Base-by-base conservation (phyloP, 2,888 invertebrate genomes). In the Himalopsyche anomala region DNA sequence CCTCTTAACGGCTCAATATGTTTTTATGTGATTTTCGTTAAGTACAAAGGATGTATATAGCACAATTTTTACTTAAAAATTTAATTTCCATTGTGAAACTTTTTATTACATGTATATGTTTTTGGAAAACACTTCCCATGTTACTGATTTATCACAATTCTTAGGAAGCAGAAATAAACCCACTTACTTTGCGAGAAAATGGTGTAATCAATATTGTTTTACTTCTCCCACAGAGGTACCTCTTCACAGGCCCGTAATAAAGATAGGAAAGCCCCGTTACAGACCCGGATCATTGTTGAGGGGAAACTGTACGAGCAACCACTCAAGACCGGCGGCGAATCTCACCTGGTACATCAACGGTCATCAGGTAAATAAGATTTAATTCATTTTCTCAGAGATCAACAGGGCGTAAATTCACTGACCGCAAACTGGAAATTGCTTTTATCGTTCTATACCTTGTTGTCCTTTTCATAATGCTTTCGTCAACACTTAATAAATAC, bases 261-360 rank as follows among this genome's bases (percentile, higher is more conserved):
- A 89, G 15, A 92, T 92, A 3, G 88, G 92, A 74, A 92, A 91
- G 88, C 90, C 90, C 0, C 89, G 91, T 54, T 93, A 93, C 88
- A 90, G 91, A 17, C 87, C 90, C 9, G 92, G 91, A 4, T 92
- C 92, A 36, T 89, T 89, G 15, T 89, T 93, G 4, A 90, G 90
- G 85, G 92, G 92, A 2, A 91, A 91, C 88, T 93, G 93, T 88
- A 91, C 91, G 15, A 92, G 92, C 8, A 91, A 90, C 81, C 90
- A 91, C 81, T 92, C 92, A 0, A 90, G 90, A 85, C 93, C 93
- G 2, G 91, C 92, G 4, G 92, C 91, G n/a, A 93, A 93, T 89
- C 90, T 93, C 84, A 92, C 92, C 28, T 93, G 93, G 93, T 90
- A 90, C 88, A 90, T 92, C 86, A 93, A 93, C 88, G 91, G 91